Conservation (phyloP, 2,113 vertebrate genomes). For the Myotis davidii region DNA sequence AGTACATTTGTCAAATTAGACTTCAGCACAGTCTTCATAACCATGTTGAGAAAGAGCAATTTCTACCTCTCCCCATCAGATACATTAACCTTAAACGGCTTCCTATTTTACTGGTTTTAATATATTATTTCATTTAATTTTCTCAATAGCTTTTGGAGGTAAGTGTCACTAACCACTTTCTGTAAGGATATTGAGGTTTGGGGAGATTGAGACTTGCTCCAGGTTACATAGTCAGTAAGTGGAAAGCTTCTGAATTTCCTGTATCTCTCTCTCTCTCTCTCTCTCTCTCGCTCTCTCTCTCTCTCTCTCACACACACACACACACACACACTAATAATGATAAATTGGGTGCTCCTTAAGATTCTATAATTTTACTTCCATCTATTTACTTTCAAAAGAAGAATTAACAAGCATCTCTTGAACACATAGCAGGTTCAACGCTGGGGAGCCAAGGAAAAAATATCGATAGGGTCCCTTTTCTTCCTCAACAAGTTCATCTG, state of each 20-base stretch:
- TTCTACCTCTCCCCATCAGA: background rate
- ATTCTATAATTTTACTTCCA: background rate
- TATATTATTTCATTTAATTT: background rate
- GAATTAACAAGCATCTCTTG: background rate
- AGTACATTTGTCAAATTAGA: conserved; percentile 9
- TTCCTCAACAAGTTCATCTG: background rate
- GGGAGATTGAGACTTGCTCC: background rate
- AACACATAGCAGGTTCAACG: background rate
- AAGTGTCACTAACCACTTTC: background rate
- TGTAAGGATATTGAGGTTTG: background rate
- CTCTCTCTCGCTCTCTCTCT: too few species aligned
- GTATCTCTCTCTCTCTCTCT: too few species aligned
- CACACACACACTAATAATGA: background rate
- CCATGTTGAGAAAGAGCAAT: background rate
- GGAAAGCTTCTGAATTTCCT: background rate
- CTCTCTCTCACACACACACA: background rate
- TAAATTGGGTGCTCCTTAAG: background rate
- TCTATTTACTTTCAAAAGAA: conserved; percentile 14
- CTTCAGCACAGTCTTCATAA: background rate
- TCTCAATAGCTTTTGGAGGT: background rate
- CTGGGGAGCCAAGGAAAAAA: background rate
- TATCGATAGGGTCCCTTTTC: background rate
- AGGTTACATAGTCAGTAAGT: background rate
- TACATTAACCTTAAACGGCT: conserved; percentile 16
- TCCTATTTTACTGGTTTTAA: background rate